Base-by-base conservation (phyloP, 2,888 invertebrate genomes). In the Protonemura montana region DNA sequence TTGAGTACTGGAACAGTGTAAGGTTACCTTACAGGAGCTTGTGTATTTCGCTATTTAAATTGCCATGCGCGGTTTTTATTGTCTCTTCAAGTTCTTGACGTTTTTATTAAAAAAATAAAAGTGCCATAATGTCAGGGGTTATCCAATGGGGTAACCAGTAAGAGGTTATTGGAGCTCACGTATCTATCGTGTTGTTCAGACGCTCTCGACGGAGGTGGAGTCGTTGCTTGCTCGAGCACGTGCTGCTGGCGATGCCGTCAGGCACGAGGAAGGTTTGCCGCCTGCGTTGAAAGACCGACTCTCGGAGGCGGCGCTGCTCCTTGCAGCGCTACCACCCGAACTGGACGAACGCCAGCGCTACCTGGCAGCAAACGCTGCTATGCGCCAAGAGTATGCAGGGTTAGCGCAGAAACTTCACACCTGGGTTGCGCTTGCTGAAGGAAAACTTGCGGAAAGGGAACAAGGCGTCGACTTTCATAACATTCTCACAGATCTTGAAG, bases 401-500 rank as follows among this genome's bases (percentile, higher is more conserved):
- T 92, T 96, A 5, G 95, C 96, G 0, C 95, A 96, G 82, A 95
- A 96, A 91, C 93, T 98, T 6, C 95, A 95, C 89, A 94, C 94
- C 85, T 97, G 98, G 97, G 95, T 97, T 0, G 95, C 95, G 89
- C 96, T 97, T 90, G 97, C 97, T 0, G 95, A 95, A 89, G 94
- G 95, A 84, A 94, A 96, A 80, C 91, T 98, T 28, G 94, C 95
- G 88, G 94, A 95, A 90, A 95, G 95, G 88, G 96, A 96, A 89
- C 95, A 96, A 88, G 98, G 98, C 21, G 95, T 98, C 6, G 97
- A 98, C 90, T 98, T 97, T 90, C 96, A 96, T 89, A 97, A 97
- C 89, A 95, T 98, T 10, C 93, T 95, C 83, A 93, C 94, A 7
- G 97, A 97, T 90, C 92, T 98, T 29, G 96, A 97, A 90, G 97